Evolutionary conservation across 2,797 vertebrate genomes (phyloP).

Genomic region (Bufotes viridis): DNA sequence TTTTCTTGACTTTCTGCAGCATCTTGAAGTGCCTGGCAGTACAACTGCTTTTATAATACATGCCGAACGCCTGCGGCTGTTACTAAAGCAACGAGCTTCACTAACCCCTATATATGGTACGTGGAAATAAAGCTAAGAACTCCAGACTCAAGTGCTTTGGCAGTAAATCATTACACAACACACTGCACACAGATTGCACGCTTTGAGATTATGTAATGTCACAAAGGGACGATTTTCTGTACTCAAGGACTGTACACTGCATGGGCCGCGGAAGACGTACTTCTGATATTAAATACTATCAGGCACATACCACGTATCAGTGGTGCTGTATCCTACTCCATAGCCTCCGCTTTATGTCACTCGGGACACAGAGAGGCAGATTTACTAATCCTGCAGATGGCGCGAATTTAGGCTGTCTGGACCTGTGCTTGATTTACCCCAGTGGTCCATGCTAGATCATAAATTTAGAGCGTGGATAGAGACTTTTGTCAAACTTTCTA

Average conservation of each 20-base stretch:
- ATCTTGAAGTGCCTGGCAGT: not conserved
- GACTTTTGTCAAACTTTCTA: too few relatives aligned
- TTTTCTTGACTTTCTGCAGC: not conserved
- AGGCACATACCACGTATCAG: not conserved
- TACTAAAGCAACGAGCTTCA: conserved; percentile 25
- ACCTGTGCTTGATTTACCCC: too few relatives aligned
- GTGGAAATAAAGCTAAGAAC: not conserved
- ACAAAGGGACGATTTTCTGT: not conserved
- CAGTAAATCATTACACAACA: not conserved
- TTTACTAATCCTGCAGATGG: too few relatives aligned
- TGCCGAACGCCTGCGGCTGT: not conserved
- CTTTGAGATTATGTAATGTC: not conserved
- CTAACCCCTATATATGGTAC: not conserved
- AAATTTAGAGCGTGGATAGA: too few relatives aligned
- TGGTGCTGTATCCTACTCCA: not conserved
- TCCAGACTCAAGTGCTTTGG: not conserved
- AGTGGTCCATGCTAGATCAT: too few relatives aligned
- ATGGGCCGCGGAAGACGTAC: not conserved
- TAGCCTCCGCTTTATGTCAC: not conserved
- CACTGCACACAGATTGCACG: not conserved
- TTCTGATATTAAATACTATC: not conserved
- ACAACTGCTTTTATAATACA: not conserved
- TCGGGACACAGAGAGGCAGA: not conserved
- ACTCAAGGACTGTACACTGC: not conserved
- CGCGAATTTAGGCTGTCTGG: too few relatives aligned